Percentiles rank a stretch among this genome's conserved stretches.
These are phyloP conservation scores for Cryptops parisi DNA, from an alignment of 2,888 invertebrate species.

Conservation along the genomic window DNA sequence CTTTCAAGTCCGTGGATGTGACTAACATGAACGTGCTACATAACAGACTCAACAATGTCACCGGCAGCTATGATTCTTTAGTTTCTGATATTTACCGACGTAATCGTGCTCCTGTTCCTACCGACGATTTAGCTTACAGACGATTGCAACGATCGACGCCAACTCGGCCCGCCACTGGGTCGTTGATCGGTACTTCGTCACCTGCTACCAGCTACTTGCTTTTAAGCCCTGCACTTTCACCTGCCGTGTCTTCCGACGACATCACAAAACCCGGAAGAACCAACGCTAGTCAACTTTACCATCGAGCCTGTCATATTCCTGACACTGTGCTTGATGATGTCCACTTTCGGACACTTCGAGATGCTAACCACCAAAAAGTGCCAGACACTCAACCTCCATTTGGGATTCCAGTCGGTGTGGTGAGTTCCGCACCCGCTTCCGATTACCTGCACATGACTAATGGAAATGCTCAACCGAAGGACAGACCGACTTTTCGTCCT, in stretches of 20 bases:
- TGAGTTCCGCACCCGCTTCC: slow-evolving; percentile 59
- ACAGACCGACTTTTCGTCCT: slow-evolving; percentile 48
- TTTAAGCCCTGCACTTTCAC: slow-evolving; percentile 47
- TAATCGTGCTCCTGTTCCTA: slow-evolving; percentile 45
- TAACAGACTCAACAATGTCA: neutral
- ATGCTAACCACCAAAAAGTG: slow-evolving; percentile 53
- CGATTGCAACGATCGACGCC: slow-evolving; percentile 44
- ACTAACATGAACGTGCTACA: slow-evolving; percentile 12
- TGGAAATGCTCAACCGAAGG: slow-evolving; percentile 31
- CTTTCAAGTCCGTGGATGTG: slow-evolving; percentile 17
- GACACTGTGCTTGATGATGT: slow-evolving; percentile 72
- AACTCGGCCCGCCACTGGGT: slow-evolving; percentile 27
- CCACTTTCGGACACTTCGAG: slow-evolving; percentile 61
- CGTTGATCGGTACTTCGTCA: neutral
- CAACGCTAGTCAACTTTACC: slow-evolving; percentile 2
- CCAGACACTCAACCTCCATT: slow-evolving; percentile 73
- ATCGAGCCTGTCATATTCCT: slow-evolving; percentile 41
- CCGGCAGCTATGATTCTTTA: slow-evolving; percentile 13
- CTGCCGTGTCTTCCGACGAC: slow-evolving; percentile 19
- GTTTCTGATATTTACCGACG: slow-evolving; percentile 23
- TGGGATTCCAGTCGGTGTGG: slow-evolving; percentile 74
- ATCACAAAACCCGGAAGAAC: neutral
- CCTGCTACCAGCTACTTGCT: slow-evolving; percentile 45
- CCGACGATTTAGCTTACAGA: slow-evolving; percentile 68
- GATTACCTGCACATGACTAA: slow-evolving; percentile 60